Percentiles rank a stretch among this genome's conserved stretches.
These are phyloP conservation scores for Myotis pilosus DNA, from an alignment of 2,797 vertebrate genomes.

Conservation along the genomic window DNA sequence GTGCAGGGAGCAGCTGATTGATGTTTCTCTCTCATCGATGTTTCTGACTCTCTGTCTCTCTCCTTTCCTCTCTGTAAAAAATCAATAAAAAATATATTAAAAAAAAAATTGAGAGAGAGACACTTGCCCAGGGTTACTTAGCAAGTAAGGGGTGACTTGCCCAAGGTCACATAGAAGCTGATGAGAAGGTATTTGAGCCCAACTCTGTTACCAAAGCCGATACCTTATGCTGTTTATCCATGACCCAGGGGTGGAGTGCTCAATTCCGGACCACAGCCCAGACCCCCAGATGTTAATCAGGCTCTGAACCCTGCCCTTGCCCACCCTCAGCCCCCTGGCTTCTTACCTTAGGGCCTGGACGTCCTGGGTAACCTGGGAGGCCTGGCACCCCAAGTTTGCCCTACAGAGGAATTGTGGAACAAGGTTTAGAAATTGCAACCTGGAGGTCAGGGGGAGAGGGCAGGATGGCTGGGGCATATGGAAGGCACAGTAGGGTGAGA, in stretches of 20 bases:
- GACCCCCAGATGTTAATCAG: neutral
- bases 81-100: too few relatives aligned
- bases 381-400: conserved; percentile 95
- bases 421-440: conserved; percentile 1
- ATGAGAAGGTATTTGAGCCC: neutral
- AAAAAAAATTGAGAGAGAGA: too few relatives aligned
- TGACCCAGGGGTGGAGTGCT: neutral
- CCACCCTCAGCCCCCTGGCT: neutral
- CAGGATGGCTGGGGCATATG: fast-evolving
- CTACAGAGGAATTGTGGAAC: conserved; percentile 77
- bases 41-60: too few relatives aligned
- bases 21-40: too few relatives aligned
- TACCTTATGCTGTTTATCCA: neutral
- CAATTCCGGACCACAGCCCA: neutral
- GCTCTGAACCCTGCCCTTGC: neutral
- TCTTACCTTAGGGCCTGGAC: conserved; percentile 93
- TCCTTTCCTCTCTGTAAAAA: too few relatives aligned
- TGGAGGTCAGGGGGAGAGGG: neutral
- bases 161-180: neutral
- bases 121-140: neutral
- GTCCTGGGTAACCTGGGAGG: conserved; percentile 94
- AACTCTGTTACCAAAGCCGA: neutral
- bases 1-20: too few relatives aligned
- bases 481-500: neutral
- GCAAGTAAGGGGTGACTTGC: neutral